A percentile compares a stretch with the other conserved stretches of the same genome.
These are phyloP conservation scores for Glareola pratincola DNA, from an alignment of 2,113 vertebrate species.

Conservation along the genomic window DNA sequence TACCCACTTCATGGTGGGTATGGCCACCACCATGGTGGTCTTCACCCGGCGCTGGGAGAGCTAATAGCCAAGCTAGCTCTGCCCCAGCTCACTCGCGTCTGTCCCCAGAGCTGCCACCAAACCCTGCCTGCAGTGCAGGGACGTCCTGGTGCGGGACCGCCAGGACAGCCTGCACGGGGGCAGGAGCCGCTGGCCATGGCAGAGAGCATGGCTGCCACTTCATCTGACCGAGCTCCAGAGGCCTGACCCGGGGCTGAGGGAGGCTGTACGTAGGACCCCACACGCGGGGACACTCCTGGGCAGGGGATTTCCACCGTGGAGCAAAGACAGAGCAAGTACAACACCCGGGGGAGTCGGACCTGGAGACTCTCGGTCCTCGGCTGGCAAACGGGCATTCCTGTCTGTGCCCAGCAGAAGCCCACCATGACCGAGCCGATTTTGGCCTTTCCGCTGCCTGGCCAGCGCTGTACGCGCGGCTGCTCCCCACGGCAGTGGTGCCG, in stretches of 20 bases:
- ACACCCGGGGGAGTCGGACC: neutral
- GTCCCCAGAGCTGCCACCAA: neutral
- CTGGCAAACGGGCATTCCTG: neutral
- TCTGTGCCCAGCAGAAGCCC: neutral
- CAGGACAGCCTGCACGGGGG: neutral
- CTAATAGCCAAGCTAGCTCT: neutral
- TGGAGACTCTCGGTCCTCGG: neutral
- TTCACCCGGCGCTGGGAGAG: neutral
- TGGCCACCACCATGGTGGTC: neutral
- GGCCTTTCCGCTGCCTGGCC: neutral
- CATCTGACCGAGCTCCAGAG: neutral
- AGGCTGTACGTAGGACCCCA: neutral
- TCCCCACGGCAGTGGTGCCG: accelerated
- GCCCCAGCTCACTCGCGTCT: accelerated
- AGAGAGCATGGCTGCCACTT: accelerated
- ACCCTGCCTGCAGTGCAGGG: neutral
- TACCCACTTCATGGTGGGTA: too few species aligned
- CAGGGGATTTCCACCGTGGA: accelerated
- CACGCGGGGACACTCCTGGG: accelerated
- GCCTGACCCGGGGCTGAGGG: neutral
- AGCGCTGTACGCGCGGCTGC: accelerated
- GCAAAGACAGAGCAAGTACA: neutral
- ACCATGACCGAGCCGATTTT: accelerated
- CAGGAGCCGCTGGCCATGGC: neutral
- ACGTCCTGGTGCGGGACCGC: accelerated